Evolutionary conservation across 2,888 invertebrate genomes (phyloP).

Genomic region (Oithona nana): DNA sequence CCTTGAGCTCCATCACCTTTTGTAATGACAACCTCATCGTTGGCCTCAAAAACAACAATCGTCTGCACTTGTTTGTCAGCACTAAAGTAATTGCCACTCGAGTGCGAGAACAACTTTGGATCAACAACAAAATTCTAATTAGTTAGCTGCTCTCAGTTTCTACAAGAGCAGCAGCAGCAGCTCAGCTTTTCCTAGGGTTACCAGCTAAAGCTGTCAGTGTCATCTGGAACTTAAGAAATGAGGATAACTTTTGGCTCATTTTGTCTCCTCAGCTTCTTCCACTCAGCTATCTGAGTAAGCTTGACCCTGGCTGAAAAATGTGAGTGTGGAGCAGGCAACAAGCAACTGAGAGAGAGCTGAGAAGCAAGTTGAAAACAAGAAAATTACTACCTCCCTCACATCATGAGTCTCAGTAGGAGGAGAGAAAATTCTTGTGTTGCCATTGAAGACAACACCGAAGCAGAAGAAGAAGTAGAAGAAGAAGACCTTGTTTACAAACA

Average conservation of each 20-base stretch:
- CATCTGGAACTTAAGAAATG: too few relatives aligned
- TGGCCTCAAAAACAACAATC: neutral
- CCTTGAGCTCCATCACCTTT: too few relatives aligned
- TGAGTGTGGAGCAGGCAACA: too few relatives aligned
- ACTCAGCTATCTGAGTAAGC: too few relatives aligned
- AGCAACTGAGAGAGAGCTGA: neutral
- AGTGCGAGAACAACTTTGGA: neutral
- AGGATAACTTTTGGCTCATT: too few relatives aligned
- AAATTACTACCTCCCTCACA: neutral
- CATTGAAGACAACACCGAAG: too few relatives aligned
- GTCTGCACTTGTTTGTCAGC: neutral
- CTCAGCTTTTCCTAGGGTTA: too few relatives aligned
- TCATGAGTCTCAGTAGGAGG: neutral
- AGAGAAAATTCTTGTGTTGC: neutral
- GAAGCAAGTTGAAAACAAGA: neutral
- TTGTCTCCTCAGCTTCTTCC: too few relatives aligned
- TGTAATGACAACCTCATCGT: too few relatives aligned
- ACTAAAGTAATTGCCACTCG: neutral
- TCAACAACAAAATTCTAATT: neutral
- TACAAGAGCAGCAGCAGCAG: neutral
- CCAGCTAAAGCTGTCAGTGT: too few relatives aligned
- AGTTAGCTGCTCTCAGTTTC: neutral
- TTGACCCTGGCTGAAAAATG: too few relatives aligned
- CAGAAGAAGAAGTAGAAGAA: too few relatives aligned
- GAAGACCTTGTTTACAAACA: neutral